Percentiles rank a stretch among this genome's conserved stretches.
Evolutionary conservation across 2,113 vertebrate genomes (phyloP).

Genomic region (Carettochelys insculpta): DNA sequence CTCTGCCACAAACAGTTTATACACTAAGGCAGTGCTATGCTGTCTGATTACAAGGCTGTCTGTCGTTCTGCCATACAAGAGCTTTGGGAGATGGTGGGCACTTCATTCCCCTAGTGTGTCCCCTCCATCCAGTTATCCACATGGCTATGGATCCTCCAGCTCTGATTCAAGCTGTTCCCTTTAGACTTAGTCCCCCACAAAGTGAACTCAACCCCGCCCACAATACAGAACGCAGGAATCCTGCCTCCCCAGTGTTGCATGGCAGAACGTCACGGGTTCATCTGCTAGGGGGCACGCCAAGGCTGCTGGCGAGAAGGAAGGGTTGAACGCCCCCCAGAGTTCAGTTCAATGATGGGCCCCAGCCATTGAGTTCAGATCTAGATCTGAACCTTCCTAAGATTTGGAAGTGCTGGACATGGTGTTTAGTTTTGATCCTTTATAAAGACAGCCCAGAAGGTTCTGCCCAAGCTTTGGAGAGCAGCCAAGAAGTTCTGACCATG

Average conservation of each 20-base stretch:
- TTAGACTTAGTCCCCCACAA: not conserved
- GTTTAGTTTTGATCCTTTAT: not conserved
- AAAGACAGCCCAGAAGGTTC: no score
- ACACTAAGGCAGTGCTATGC: not conserved
- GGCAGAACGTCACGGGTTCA: not conserved
- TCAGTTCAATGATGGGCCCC: not conserved
- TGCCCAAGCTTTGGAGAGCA: no score
- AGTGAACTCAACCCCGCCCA: not conserved
- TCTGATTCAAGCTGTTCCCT: not conserved
- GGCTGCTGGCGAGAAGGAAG: not conserved
- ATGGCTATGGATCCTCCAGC: fast-evolving
- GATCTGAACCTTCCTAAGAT: not conserved
- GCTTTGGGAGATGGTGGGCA: not conserved
- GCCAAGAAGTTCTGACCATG: not conserved
- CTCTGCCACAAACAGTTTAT: not conserved
- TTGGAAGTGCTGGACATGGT: no score
- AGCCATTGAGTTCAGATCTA: not conserved
- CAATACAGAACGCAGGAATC: not conserved
- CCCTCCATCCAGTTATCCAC: not conserved
- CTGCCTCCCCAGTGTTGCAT: not conserved
- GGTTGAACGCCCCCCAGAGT: not conserved
- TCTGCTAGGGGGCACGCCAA: not conserved
- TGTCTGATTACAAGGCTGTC: not conserved
- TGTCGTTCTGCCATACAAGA: not conserved
- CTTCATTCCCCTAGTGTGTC: not conserved